These are phyloP conservation scores for Carterocephalus palaemon DNA, from an alignment of 2,888 invertebrate genomes.

Conservation along the genomic window DNA sequence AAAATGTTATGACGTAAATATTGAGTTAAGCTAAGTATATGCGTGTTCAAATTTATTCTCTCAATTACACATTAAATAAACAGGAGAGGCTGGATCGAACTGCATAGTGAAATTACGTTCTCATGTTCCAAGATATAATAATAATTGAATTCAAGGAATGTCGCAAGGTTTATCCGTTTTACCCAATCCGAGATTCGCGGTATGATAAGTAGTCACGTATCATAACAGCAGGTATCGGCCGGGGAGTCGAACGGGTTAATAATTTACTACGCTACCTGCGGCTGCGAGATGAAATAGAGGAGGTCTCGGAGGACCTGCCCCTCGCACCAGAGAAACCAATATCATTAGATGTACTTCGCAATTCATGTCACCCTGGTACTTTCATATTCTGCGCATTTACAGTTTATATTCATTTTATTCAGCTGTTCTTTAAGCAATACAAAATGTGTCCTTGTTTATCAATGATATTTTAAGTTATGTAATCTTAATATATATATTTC, in stretches of 20 bases:
- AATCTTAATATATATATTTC: no score
- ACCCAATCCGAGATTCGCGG: constrained; percentile 21
- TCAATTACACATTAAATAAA: neutral
- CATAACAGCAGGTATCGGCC: constrained; percentile 34
- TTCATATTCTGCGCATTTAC: constrained; percentile 22
- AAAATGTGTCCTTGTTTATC: constrained; percentile 6
- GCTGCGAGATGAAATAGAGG: constrained; percentile 56
- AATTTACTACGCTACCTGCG: constrained; percentile 58
- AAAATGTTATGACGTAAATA: no score
- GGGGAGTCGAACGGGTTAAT: constrained; percentile 42
- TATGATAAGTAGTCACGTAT: constrained; percentile 24
- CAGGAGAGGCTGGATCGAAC: constrained; percentile 19
- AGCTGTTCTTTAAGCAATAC: no score
- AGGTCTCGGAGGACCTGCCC: constrained; percentile 55
- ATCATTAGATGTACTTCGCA: constrained; percentile 67
- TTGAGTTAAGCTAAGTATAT: no score
- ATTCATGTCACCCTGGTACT: constrained; percentile 51
- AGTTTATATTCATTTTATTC: constrained; percentile 9
- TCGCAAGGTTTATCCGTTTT: constrained; percentile 26
- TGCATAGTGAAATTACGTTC: constrained; percentile 10
- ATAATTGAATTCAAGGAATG: constrained; percentile 31
- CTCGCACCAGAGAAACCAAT: constrained; percentile 61
- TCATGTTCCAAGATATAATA: constrained; percentile 18
- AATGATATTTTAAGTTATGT: no score
- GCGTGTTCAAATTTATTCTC: no score